Percentiles rank a stretch among this genome's conserved stretches.
Evolutionary conservation across 2,113 vertebrate species (phyloP).

Genomic region (Stercorarius parasiticus): DNA sequence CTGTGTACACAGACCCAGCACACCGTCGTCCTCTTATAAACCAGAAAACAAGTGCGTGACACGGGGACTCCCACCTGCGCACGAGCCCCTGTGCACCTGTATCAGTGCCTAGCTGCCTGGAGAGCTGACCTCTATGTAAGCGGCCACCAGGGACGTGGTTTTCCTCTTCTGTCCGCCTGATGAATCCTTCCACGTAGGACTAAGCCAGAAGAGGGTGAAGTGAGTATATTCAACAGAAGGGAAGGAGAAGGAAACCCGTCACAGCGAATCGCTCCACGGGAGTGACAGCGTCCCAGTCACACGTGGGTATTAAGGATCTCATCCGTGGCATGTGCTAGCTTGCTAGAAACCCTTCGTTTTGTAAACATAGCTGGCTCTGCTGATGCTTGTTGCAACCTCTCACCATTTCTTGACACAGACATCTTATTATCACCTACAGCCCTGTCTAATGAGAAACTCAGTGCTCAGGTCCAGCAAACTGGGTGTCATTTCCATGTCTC

Average conservation of each 20-base stretch:
- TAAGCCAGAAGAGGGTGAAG: not conserved
- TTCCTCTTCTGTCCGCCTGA: not conserved
- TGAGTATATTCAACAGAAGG: not conserved
- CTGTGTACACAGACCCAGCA: not conserved
- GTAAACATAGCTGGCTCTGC: not conserved
- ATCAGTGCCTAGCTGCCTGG: not conserved
- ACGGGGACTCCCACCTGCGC: not conserved
- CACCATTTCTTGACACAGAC: not conserved
- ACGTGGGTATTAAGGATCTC: not conserved
- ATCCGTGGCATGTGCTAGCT: not conserved
- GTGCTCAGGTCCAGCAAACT: not conserved
- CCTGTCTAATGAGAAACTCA: not conserved
- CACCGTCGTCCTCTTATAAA: not conserved
- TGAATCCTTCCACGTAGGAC: not conserved
- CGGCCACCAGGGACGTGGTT: not conserved
- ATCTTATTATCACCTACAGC: not conserved
- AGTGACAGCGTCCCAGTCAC: not conserved
- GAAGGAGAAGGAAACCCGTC: not conserved
- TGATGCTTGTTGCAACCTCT: not conserved
- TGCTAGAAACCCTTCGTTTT: not conserved
- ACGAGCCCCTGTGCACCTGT: not conserved
- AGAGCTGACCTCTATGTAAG: not conserved
- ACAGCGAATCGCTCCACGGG: rapidly evolving
- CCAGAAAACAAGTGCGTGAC: not conserved
- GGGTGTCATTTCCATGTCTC: not conserved